Evolutionary conservation across 2,888 invertebrate genomes (phyloP).

Genomic region (Coremacera marginata): DNA sequence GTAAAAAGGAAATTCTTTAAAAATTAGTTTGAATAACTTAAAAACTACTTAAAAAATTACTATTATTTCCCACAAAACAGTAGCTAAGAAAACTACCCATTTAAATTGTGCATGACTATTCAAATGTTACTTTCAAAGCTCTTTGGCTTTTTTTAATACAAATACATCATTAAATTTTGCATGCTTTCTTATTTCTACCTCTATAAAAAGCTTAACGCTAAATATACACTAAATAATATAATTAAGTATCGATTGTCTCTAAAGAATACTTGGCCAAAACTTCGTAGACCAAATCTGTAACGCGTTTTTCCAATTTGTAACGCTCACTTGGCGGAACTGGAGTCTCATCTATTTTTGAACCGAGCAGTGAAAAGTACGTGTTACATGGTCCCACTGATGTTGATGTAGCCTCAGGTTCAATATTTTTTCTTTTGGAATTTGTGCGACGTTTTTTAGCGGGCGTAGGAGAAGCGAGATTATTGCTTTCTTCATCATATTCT

Average conservation of each 20-base stretch:
- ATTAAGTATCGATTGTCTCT: not conserved
- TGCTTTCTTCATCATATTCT: not conserved
- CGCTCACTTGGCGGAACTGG: not conserved
- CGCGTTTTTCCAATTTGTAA: not conserved
- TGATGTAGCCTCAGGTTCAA: not conserved
- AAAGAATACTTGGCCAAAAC: conserved; percentile 8
- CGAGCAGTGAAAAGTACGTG: conserved; percentile 14
- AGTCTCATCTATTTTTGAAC: conserved; percentile 23
- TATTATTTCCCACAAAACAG: too few relatives aligned
- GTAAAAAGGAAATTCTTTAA: too few relatives aligned
- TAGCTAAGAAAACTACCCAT: not conserved
- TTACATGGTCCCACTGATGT: not conserved
- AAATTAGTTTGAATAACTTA: too few relatives aligned
- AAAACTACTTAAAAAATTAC: not conserved
- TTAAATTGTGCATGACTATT: too few relatives aligned
- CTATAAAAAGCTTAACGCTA: too few relatives aligned
- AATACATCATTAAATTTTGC: too few relatives aligned
- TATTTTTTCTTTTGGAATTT: not conserved
- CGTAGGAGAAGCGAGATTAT: not conserved
- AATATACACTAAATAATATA: not conserved
- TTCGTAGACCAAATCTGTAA: conserved; percentile 22
- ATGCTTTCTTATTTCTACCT: too few relatives aligned
- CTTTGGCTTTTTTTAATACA: too few relatives aligned
- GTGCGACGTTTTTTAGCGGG: not conserved
- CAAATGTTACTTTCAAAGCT: too few relatives aligned